Conservation (phyloP, 2,888 invertebrate genomes). For the Tenthredo scrophulariae region DNA sequence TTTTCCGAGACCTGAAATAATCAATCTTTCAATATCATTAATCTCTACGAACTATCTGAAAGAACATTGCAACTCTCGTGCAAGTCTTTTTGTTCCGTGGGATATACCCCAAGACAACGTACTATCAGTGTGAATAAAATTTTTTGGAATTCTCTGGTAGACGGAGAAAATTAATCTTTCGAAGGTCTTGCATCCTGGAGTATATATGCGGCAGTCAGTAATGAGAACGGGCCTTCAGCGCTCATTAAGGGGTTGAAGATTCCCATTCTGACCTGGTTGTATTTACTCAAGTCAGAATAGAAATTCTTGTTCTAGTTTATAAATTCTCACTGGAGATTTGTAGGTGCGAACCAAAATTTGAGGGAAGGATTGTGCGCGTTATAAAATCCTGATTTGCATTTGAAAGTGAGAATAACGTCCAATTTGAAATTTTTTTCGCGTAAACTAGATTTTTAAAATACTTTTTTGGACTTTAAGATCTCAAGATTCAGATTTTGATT, state of each 20-base stretch:
- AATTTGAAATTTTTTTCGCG: too few relatives aligned
- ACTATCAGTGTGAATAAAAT: background rate
- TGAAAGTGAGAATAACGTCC: too few relatives aligned
- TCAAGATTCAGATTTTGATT: too few relatives aligned
- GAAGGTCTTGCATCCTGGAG: background rate
- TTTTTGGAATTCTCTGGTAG: background rate
- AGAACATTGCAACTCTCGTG: background rate
- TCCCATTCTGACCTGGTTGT: background rate
- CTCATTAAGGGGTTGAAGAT: background rate
- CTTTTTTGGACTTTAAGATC: too few relatives aligned
- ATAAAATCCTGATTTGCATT: too few relatives aligned
- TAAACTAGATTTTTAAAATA: too few relatives aligned
- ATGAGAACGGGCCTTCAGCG: background rate
- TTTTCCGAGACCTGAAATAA: background rate
- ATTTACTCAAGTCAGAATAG: background rate
- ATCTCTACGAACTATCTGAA: background rate
- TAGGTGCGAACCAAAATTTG: too few relatives aligned
- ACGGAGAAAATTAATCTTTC: background rate
- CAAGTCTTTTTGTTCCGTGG: background rate
- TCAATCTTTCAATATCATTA: background rate
- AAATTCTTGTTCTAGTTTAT: too few relatives aligned
- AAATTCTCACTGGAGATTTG: too few relatives aligned
- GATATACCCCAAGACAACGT: background rate
- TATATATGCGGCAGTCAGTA: background rate
- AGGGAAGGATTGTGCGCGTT: too few relatives aligned